A percentile compares a stretch with the other conserved stretches of the same genome.
Conservation (phyloP, 2,888 invertebrate species). For the Lasioglossum malachurum region DNA sequence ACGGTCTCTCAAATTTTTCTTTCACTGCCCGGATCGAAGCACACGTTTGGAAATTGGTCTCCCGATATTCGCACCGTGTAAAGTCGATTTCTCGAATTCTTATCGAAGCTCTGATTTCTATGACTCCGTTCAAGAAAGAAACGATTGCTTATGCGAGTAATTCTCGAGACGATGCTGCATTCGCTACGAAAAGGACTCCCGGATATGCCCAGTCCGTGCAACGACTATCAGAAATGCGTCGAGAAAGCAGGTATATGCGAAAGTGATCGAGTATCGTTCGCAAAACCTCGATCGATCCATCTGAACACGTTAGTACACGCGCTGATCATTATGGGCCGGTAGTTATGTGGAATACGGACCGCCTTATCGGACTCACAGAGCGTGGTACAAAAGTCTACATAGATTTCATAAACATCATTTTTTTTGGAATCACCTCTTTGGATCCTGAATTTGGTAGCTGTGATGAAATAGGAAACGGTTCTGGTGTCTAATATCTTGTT, state of each 20-base stretch:
- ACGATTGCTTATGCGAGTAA: neutral
- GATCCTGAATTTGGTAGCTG: no score
- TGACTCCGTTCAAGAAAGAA: conserved; percentile 2
- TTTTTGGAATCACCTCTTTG: no score
- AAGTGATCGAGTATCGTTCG: conserved; percentile 52
- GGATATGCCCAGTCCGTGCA: conserved; percentile 66
- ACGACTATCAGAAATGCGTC: conserved; percentile 68
- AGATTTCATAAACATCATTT: no score
- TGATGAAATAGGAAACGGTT: neutral
- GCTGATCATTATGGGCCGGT: neutral
- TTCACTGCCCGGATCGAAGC: conserved; percentile 45
- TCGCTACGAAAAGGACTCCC: conserved; percentile 51
- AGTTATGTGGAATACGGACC: neutral
- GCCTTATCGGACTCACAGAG: neutral
- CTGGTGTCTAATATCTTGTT: neutral
- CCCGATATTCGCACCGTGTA: conserved; percentile 52
- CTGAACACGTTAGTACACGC: neutral
- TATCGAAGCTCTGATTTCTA: neutral
- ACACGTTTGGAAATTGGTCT: conserved; percentile 55
- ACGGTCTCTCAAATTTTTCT: neutral
- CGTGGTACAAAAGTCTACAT: no score
- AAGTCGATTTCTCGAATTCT: conserved; percentile 16
- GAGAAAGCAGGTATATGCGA: conserved; percentile 63
- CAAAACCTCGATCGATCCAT: conserved; percentile 53
- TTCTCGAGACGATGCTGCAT: conserved; percentile 28